phyloP scores from a whole-genome alignment of 2,113 vertebrate species.

The Sylvietta virens region DNA sequence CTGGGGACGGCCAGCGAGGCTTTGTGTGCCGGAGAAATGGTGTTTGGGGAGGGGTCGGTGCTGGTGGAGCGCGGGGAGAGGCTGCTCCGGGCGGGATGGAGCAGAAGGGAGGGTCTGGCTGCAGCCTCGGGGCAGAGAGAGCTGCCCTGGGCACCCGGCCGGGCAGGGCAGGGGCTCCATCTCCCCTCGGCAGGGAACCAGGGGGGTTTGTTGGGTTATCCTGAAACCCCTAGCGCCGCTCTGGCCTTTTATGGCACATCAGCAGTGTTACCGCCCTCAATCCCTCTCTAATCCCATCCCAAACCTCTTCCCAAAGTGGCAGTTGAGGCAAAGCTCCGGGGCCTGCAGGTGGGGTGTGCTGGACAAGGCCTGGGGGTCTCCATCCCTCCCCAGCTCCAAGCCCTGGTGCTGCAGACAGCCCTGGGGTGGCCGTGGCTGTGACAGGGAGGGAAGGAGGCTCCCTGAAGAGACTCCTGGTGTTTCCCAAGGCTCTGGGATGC shows the following conservation, averaged over 20 bases:
- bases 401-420: fast-evolving
- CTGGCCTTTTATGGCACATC: fast-evolving
- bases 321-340: background rate
- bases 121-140: background rate
- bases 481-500: background rate
- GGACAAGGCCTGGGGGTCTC: background rate
- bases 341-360: background rate
- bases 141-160: background rate
- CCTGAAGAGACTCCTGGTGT: background rate
- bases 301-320: background rate
- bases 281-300: background rate
- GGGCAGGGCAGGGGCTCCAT: background rate
- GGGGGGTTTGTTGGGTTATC: background rate
- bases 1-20: background rate
- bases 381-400: fast-evolving
- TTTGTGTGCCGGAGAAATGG: background rate
- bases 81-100: background rate
- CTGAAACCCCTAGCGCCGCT: fast-evolving
- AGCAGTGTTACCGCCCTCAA: background rate
- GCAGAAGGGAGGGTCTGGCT: background rate
- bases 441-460: background rate
- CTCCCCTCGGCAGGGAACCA: background rate
- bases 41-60: fast-evolving
- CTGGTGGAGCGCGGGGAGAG: background rate
- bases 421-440: fast-evolving